Conservation (phyloP, 2,113 vertebrate genomes). For the Urocitellus parryii region DNA sequence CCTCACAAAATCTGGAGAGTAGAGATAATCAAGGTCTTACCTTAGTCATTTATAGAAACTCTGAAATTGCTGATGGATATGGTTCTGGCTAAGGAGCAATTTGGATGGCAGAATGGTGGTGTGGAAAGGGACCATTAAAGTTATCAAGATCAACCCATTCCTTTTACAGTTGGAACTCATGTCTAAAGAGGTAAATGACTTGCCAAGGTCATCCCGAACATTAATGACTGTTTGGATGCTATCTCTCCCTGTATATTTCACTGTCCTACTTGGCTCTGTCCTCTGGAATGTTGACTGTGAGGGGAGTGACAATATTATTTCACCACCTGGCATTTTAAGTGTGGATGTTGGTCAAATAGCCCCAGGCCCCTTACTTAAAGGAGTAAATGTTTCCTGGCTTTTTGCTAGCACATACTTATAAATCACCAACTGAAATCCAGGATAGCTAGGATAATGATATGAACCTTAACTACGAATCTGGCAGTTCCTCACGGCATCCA, state of each 20-base stretch:
- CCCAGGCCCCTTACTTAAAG: not conserved
- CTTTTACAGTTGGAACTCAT: not conserved
- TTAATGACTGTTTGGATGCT: not conserved
- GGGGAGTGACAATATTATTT: not conserved
- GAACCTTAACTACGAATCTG: constrained; percentile 54
- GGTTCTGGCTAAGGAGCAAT: not conserved
- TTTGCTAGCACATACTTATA: not conserved
- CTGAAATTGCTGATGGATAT: not conserved
- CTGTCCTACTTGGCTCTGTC: not conserved
- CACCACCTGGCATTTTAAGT: not conserved
- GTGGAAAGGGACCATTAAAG: not conserved
- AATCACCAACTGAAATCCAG: constrained; percentile 29
- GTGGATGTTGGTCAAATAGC: not conserved
- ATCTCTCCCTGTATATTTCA: not conserved
- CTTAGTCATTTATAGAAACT: not conserved
- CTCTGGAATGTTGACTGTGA: not conserved
- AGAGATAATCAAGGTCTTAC: not conserved
- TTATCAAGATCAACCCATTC: not conserved
- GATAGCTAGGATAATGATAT: constrained; percentile 9
- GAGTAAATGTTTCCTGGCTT: not conserved
- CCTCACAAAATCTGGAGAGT: not conserved
- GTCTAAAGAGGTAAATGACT: not conserved
- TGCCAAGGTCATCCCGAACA: not conserved
- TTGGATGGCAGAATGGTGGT: not conserved
- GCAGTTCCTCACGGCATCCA: constrained; percentile 52